Evolutionary conservation across 2,797 vertebrate species (phyloP), one percentile per base, ranked within the genome.

Genomic region (Cynopterus sphinx): DNA sequence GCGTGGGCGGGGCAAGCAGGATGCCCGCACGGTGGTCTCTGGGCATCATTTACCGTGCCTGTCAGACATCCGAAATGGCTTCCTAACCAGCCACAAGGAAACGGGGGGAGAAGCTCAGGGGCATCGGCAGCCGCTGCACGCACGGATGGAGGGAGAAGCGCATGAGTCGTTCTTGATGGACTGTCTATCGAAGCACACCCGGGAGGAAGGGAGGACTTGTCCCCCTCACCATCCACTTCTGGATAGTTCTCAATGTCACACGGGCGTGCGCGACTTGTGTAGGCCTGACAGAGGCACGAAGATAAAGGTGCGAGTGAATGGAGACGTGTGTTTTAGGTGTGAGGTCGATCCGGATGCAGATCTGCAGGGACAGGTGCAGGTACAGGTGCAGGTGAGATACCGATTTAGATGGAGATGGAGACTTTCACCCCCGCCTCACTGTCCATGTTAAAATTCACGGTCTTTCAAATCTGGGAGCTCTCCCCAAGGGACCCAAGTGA

Each of bases 201-300:
- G 2, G 65, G 53, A 31, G 11, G 49, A 33, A 28, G 46, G 31
- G 33, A 49, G 4, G 24, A 15, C 3, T 28, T 19, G 41, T 41
- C 16, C 24, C 26, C 24, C 51, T 46, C 6, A 5, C 53, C 19
- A 1, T 1, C 0, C 4, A 4, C 10, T 39, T 59, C 33, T 1
- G 9, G 0, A 1, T 2, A 4, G 31, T 16, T 33, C 22, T 7
- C 3, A n/a, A 33, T 8, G 61, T 28, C 26, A 26, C n/a, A 33
- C 0, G 0, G 59, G 46, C 7, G 0, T 0, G 1, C 6, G 1
- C 31, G 41, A n/a, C 24, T 11, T 22, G 11, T 1, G 8, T 0
- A 13, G 55, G 33, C 51, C 63, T 26, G 22, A 71, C 46, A 46
- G 19, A 67, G 70, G 36, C 13, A 70, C 21, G 12, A 24, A 68